These are phyloP conservation scores for Buceros bicornis DNA, from an alignment of 2,797 vertebrate genomes.

Conservation along the genomic window DNA sequence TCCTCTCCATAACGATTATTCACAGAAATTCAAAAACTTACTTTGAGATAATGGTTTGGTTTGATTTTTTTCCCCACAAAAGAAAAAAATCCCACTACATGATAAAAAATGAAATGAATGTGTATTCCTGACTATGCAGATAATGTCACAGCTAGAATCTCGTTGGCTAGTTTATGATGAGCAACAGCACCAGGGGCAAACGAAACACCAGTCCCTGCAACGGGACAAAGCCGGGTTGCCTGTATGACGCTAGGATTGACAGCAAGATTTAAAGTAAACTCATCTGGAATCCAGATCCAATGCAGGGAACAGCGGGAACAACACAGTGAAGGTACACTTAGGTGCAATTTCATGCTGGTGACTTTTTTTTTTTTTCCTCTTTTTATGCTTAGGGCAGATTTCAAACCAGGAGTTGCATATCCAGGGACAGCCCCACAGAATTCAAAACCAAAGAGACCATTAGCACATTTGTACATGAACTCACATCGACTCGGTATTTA, in stretches of 20 bases:
- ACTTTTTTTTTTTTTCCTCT: slow-evolving; percentile 37
- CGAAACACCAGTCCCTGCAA: background rate
- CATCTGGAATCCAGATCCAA: slow-evolving; percentile 41
- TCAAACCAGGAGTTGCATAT: slow-evolving; percentile 78
- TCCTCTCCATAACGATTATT: background rate
- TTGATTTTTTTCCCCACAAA: background rate
- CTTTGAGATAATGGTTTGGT: slow-evolving; percentile 1
- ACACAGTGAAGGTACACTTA: slow-evolving; percentile 78
- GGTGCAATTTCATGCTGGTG: slow-evolving; percentile 82
- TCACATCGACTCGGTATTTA: slow-evolving; percentile 78
- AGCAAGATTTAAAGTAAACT: slow-evolving; percentile 30
- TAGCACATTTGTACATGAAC: slow-evolving; percentile 77
- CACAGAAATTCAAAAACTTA: slow-evolving; percentile 45
- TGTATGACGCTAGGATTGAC: background rate
- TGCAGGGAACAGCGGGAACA: slow-evolving; percentile 59
- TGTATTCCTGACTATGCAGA: background rate
- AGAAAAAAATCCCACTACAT: background rate
- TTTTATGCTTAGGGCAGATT: slow-evolving; percentile 72
- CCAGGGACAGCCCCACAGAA: slow-evolving; percentile 62
- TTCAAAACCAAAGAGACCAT: slow-evolving; percentile 75
- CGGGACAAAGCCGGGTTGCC: slow-evolving; percentile 9
- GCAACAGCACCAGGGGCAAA: slow-evolving; percentile 36
- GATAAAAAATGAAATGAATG: slow-evolving; percentile 14
- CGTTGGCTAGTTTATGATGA: background rate
- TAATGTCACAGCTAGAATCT: slow-evolving; percentile 4